These are phyloP conservation scores for Apocheima hispidaria DNA, from an alignment of 2,888 invertebrate species.

Conservation along the genomic window DNA sequence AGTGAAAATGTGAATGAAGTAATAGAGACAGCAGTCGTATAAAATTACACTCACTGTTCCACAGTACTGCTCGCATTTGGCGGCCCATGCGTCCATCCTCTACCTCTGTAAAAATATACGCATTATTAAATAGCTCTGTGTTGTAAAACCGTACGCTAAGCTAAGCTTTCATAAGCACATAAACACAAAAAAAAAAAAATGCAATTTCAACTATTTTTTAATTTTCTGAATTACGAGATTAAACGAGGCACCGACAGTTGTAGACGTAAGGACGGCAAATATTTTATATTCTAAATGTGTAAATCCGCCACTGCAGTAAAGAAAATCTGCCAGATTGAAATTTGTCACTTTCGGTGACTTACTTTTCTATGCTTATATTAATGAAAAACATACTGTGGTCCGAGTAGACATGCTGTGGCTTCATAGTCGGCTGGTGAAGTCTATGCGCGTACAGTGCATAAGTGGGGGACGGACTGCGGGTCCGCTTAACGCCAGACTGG, in stretches of 20 bases:
- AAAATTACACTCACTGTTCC: constrained; percentile 91
- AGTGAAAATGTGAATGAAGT: constrained; percentile 46
- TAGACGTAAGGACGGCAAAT: no score
- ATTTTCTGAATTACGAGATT: no score
- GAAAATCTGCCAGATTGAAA: no score
- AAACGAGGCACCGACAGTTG: no score
- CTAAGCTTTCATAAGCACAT: no score
- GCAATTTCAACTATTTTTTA: no score
- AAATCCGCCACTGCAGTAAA: no score
- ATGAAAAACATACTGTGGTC: constrained; percentile 86
- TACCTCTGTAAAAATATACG: constrained; percentile 85
- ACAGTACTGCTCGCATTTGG: constrained; percentile 93
- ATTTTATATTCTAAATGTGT: no score
- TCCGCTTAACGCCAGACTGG: constrained; percentile 80
- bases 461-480: constrained; percentile 87
- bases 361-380: background rate
- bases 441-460: constrained; percentile 77
- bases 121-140: constrained; percentile 4
- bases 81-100: constrained; percentile 93
- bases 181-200: no score
- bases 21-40: constrained; percentile 59
- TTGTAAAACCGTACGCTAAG: no score
- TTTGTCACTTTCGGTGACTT: no score
- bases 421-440: constrained; percentile 76
- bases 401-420: constrained; percentile 82